These are phyloP conservation scores for Venusia cambrica DNA, from an alignment of 2,888 invertebrate species.

Conservation along the genomic window DNA sequence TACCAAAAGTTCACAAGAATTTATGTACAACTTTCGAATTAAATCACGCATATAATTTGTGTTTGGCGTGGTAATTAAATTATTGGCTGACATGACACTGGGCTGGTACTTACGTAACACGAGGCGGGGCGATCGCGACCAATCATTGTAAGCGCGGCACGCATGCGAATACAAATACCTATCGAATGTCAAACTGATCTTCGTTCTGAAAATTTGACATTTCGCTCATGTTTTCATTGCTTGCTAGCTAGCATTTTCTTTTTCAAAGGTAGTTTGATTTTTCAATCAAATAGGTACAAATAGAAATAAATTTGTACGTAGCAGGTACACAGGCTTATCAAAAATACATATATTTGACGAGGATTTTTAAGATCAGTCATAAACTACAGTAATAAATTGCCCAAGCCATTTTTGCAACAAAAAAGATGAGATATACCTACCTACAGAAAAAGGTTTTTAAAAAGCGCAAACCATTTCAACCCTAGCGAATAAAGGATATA, in stretches of 20 bases:
- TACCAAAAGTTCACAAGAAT: too few relatives aligned
- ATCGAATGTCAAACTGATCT: constrained; percentile 25
- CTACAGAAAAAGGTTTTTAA: neutral
- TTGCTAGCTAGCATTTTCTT: too few relatives aligned
- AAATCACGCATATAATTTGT: too few relatives aligned
- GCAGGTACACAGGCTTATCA: too few relatives aligned
- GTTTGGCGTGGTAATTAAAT: constrained; percentile 18
- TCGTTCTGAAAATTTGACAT: constrained; percentile 5
- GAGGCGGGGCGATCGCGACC: constrained; percentile 66
- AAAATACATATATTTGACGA: too few relatives aligned
- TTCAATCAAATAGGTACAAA: too few relatives aligned
- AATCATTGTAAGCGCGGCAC: constrained; percentile 53
- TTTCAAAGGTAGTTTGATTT: too few relatives aligned
- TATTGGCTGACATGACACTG: constrained; percentile 18
- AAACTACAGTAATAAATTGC: too few relatives aligned
- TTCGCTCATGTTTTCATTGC: too few relatives aligned
- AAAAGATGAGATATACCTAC: neutral
- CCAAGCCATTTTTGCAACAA: neutral
- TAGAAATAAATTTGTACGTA: too few relatives aligned
- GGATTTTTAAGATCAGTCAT: too few relatives aligned
- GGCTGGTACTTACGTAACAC: constrained; percentile 42
- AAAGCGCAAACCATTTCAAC: constrained; percentile 10
- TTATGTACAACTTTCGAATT: too few relatives aligned
- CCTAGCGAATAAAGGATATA: constrained; percentile 18
- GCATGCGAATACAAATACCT: constrained; percentile 53